Conservation (phyloP, 2,113 vertebrate species). For the Geococcyx californianus region DNA sequence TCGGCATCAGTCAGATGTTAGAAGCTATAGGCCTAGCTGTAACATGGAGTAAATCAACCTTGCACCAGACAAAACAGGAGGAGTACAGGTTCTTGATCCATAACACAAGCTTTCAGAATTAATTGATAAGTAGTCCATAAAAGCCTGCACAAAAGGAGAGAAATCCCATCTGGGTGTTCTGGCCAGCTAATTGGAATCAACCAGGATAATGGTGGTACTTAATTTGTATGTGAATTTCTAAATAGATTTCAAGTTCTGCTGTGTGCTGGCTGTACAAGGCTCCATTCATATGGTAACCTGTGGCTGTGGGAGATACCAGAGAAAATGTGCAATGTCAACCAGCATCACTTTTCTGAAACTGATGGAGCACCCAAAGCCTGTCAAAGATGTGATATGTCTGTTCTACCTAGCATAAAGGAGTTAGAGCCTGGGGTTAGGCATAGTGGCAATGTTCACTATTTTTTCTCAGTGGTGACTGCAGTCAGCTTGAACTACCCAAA, state of each 20-base stretch:
- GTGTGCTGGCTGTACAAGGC: neutral
- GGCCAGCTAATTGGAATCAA: neutral
- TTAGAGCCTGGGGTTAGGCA: neutral
- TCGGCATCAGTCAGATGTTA: neutral
- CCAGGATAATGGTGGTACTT: neutral
- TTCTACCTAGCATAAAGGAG: neutral
- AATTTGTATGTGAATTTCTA: neutral
- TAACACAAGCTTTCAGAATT: neutral
- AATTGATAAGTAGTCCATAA: neutral
- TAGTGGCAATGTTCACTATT: neutral
- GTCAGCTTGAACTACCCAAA: neutral
- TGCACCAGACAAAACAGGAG: neutral
- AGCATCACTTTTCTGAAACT: neutral
- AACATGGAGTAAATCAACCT: neutral
- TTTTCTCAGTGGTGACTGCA: neutral
- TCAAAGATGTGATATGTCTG: rapidly evolving
- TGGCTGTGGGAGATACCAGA: neutral
- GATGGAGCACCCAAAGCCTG: neutral
- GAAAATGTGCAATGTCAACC: neutral
- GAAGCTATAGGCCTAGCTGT: neutral
- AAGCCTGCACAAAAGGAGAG: neutral
- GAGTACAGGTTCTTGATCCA: neutral
- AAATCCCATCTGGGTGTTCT: neutral
- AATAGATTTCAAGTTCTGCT: neutral
- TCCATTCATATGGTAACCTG: neutral